Base-by-base conservation (phyloP, 1,140 invertebrate species). In the Orchesella cincta region DNA sequence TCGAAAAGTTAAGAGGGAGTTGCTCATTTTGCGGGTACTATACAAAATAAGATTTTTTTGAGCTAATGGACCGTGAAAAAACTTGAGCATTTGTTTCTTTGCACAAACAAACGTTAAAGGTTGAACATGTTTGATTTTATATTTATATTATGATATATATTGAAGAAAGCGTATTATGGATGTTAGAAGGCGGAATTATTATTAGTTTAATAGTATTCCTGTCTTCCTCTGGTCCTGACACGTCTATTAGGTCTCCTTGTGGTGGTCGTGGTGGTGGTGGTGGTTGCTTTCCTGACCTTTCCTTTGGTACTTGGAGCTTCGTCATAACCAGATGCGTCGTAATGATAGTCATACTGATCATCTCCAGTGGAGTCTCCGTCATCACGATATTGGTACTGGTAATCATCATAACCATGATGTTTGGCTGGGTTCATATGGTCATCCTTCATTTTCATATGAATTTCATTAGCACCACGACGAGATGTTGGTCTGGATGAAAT, bases 321-420 rank as follows among this genome's bases (percentile, higher is more conserved):
- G 1, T 67, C 62, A 31, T 67, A 67, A 18, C 62, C 31, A 31
- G 26, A 33, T 1, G 3, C 62, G 31, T 67, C 62, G 23, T 67
- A 67, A 33, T 67, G 62, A 29, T 67, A 67, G 14, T 67, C 28
- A 67, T 67, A 67, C 3, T 67, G 28, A 31, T 67, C 62, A 67
- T 67, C 62, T 1, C 62, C 31, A 67, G 26, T 67, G 29, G 62
- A 26, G 62, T 67, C 62, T 12, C 8, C 23, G 31, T 67, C 62
- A 67, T 67, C 62, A 14, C 62, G 62, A 29, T 67, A 67, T 14
- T 67, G 62, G 31, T 67, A 67, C 62, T 67, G 62, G 29, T 67
- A 67, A 29, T 67, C 62, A n/a, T 67, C 62, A 33, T 67, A 67
- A 2, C 28, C 62, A 67, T 33, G 28, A 12, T 67, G 62, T 23